A percentile compares a stretch with the other conserved stretches of the same genome.
Evolutionary conservation across 2,113 vertebrate species (phyloP).

Genomic region (Phaethornis superciliosus): DNA sequence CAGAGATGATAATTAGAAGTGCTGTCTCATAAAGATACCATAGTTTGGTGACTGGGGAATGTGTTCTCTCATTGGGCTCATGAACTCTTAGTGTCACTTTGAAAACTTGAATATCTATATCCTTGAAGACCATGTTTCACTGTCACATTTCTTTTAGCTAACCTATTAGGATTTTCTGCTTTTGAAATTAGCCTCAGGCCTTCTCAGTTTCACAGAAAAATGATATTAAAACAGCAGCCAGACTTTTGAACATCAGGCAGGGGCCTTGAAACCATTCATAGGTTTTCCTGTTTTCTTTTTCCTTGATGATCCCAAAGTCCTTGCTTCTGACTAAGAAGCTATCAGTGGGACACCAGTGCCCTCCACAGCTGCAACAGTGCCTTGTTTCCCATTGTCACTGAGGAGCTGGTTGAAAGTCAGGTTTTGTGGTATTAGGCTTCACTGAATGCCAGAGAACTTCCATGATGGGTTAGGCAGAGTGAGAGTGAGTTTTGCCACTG

Average conservation of each 20-base stretch:
- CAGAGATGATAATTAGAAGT: background rate
- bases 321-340: background rate
- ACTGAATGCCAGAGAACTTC: background rate
- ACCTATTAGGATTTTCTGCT: background rate
- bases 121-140: background rate
- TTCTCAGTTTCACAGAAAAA: background rate
- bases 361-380: background rate
- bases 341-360: background rate
- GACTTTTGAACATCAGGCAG: background rate
- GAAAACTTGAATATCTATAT: background rate
- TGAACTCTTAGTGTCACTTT: background rate
- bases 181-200: background rate
- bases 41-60: background rate
- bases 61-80: fast-evolving
- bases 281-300: background rate
- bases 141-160: background rate
- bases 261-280: background rate
- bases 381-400: fast-evolving
- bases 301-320: background rate
- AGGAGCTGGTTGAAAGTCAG: background rate
- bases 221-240: background rate
- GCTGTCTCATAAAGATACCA: background rate
- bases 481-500: background rate
- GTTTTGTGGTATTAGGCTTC: background rate
- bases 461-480: background rate